Percentiles rank a stretch among this genome's conserved stretches.
These are phyloP conservation scores for Orchestes rusci DNA, from an alignment of 2,888 invertebrate genomes.

Conservation along the genomic window DNA sequence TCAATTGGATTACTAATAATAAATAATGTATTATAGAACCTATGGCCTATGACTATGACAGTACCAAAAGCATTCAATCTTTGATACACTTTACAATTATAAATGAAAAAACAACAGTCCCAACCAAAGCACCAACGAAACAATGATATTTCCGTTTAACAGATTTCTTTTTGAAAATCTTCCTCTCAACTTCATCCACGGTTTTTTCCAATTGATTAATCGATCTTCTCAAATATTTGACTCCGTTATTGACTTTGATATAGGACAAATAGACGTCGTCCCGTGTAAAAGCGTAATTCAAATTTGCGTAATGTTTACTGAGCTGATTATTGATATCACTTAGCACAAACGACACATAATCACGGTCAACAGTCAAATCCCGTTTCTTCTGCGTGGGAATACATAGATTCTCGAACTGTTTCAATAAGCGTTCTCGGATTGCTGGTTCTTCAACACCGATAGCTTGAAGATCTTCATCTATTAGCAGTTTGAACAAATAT, in stretches of 20 bases:
- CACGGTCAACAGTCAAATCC: conserved; percentile 18
- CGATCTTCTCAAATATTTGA: conserved; percentile 18
- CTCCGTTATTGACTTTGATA: conserved; percentile 23
- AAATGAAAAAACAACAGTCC: too few relatives aligned
- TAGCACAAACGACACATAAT: conserved; percentile 23
- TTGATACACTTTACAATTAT: too few relatives aligned
- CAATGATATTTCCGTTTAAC: not conserved
- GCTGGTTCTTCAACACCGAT: conserved; percentile 30
- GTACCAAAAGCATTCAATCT: too few relatives aligned
- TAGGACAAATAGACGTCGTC: conserved; percentile 26
- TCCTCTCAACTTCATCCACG: conserved; percentile 21
- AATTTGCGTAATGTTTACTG: conserved; percentile 27
- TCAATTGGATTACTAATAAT: too few relatives aligned
- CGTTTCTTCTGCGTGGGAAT: conserved; percentile 32
- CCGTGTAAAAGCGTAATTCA: conserved; percentile 25
- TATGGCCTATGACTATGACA: too few relatives aligned
- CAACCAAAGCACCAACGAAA: too few relatives aligned
- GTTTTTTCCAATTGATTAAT: conserved; percentile 21
- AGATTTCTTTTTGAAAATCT: conserved; percentile 4
- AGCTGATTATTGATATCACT: conserved; percentile 27
- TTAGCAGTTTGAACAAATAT: conserved; percentile 31
- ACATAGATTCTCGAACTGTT: conserved; percentile 28
- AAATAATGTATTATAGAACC: too few relatives aligned
- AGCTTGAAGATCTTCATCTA: conserved; percentile 31
- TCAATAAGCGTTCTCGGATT: conserved; percentile 24